Base-by-base conservation (phyloP, 1,140 invertebrate species). In the Sminthurides bifidus region DNA sequence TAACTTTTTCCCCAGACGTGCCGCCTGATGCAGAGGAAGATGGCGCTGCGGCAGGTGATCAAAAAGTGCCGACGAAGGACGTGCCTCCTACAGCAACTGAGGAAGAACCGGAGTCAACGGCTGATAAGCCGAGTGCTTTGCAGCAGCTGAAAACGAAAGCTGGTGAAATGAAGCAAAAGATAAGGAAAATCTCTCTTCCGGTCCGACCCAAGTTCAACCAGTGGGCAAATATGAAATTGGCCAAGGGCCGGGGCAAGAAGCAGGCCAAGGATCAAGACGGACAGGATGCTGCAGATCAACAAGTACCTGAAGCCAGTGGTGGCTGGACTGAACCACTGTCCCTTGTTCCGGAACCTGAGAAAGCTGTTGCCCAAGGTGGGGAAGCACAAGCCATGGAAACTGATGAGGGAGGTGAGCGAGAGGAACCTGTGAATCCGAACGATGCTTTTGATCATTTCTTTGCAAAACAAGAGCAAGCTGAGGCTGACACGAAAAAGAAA, bases 101-200 rank as follows among this genome's bases (percentile, higher is more conserved):
- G 10, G 10, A 30, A 46, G 44, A 29, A 10, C 50, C 41, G 19
- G 53, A 60, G 40, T 29, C 43, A 8, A 45, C 38, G 35, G 43
- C 52, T 0, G 41, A 50, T 17, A 53, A 48, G 21, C 26, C 33
- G 14, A 52, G 33, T 43, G 41, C 53, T 14, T 53, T 60, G 44
- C 50, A 52, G 14, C 58, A 61, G 17, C 30, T 54, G 0, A 56
- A 54, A 19, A 24, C 26, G 4, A 58, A 55, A 41, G 52, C 60
- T n/a, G 62, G 45, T 24, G 52, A 59, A 43, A 38, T 64, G 17
- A 58, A 58, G 24, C 41, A 56, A 26, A 31, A 38, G 81, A 41
- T 74, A 72, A 54, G 73, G 75, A 27, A 77, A 76, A 63, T 74
- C 76, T 65, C 68, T 12, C 60, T 79, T 37, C 64, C 66, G 12